These are phyloP conservation scores for Troides aeacus DNA, from an alignment of 2,888 invertebrate species.

Conservation along the genomic window DNA sequence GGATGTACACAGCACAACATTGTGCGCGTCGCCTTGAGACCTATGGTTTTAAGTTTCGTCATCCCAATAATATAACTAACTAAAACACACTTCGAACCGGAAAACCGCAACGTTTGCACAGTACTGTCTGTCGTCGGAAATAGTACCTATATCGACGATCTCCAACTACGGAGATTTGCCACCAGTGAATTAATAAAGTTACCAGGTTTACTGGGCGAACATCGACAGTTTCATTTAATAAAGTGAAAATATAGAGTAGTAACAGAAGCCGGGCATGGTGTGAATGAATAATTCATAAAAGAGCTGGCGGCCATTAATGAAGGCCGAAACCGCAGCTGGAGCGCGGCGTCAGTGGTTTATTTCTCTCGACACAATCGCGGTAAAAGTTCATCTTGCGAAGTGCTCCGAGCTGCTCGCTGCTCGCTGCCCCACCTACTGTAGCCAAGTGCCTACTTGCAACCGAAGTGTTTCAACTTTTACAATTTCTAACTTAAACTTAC, in stretches of 20 bases:
- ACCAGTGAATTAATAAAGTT: no score
- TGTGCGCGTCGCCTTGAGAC: no score
- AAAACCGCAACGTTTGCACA: no score
- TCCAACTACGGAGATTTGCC: no score
- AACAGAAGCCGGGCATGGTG: conserved; percentile 61
- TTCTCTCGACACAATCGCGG: conserved; percentile 49
- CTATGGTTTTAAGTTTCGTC: no score
- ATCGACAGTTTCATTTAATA: conserved; percentile 68
- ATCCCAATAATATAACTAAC: no score
- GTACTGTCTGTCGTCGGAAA: no score
- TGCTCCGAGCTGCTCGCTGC: conserved; percentile 31
- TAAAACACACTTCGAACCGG: no score
- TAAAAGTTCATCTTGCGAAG: conserved; percentile 45
- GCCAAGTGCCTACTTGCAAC: conserved; percentile 7
- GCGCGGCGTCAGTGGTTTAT: conserved; percentile 43
- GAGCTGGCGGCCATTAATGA: conserved; percentile 66
- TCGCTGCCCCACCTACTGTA: conserved; percentile 15
- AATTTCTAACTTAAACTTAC: neutral
- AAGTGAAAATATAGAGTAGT: conserved; percentile 62
- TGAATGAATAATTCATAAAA: conserved; percentile 75
- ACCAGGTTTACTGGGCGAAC: neutral
- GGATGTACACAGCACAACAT: no score
- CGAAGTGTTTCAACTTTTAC: conserved; percentile 4
- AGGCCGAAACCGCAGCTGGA: conserved; percentile 60
- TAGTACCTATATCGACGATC: no score